Evolutionary conservation across 2,888 invertebrate species (phyloP), one percentile per base, ranked within the genome.

Genomic region (Polydrusus pterygomalis): DNA sequence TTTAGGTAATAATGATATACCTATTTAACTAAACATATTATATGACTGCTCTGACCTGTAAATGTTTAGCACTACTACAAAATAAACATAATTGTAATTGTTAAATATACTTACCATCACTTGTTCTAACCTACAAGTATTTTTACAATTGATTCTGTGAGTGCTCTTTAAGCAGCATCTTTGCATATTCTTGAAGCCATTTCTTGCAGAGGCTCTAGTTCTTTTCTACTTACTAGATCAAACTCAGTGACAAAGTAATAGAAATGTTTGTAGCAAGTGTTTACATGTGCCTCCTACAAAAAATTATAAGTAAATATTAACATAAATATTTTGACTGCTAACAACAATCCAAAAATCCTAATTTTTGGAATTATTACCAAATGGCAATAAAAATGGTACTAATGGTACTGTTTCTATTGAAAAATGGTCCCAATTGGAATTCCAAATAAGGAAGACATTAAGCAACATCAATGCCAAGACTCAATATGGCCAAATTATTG

Each of bases 181-280:
- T 91, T 92, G 84, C 94, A 95, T 78, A 95, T 92, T 84, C 90
- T 91, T 5, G 90, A 87, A 9, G 94, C 93, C 94, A 95, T 94
- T 87, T 94, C 94, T 17, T 90, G 89, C 79, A 97, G 87, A 0
- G 97, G 97, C 85, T 97, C 96, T 80, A 97, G 87, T 87, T 97
- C 97, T 85, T 95, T 95, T 40, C 90, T 87, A 80, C 93, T 93
- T 58, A 97, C 93, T 82, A 97, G 89, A 83, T 94, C 93, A 85
- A 96, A 96, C 87, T 97, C 96, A 60, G 92, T 93, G 18, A 97
- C 94, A 87, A 97, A 97, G 85, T 95, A 97, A 86, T 95, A 97
- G 87, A 96, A 97, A 87, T 97, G 97, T 86, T 97, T 97, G 89
- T 97, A 97, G 85, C 97, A 97, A 0, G 96, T 96, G 87, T 97